phyloP scores from a whole-genome alignment of 2,797 vertebrate genomes.

The Novumbra hubbsi region DNA sequence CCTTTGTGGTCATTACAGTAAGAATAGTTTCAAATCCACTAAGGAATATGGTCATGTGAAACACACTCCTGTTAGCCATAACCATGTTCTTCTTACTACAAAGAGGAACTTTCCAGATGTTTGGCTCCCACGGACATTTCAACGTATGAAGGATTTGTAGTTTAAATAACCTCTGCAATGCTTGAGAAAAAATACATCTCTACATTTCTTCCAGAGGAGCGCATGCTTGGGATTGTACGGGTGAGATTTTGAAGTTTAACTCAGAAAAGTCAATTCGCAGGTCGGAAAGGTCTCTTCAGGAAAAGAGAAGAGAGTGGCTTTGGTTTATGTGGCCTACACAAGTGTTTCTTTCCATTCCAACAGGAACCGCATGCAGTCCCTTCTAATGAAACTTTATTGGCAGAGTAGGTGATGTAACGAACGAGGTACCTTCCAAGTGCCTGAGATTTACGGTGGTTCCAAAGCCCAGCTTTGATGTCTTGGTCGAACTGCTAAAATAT shows the following conservation, averaged over 20 bases:
- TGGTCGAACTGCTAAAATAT: constrained; percentile 58
- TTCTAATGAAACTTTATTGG: constrained; percentile 70
- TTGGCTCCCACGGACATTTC: background rate
- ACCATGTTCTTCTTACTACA: background rate
- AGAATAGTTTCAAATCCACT: constrained; percentile 22
- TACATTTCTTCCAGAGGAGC: constrained; percentile 14
- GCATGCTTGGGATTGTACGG: background rate
- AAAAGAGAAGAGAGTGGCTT: constrained; percentile 5
- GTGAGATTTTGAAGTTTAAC: constrained; percentile 25
- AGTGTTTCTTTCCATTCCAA: constrained; percentile 57
- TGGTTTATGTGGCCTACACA: constrained; percentile 34
- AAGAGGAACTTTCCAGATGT: constrained; percentile 22
- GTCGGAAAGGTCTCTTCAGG: constrained; percentile 11
- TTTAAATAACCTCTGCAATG: constrained; percentile 9
- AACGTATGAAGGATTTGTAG: constrained; percentile 1
- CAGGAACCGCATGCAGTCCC: constrained; percentile 41
- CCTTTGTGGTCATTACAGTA: constrained; percentile 18
- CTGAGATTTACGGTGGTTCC: constrained; percentile 67
- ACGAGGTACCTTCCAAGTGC: constrained; percentile 63
- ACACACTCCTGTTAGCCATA: constrained; percentile 8
- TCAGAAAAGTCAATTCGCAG: constrained; percentile 16
- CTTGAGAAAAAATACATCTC: constrained; percentile 2
- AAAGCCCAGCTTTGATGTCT: constrained; percentile 66
- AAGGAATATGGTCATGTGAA: constrained; percentile 10
- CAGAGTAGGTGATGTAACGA: constrained; percentile 71